phyloP scores from a whole-genome alignment of 2,888 invertebrate genomes.

The Dicyrtomina minuta region DNA sequence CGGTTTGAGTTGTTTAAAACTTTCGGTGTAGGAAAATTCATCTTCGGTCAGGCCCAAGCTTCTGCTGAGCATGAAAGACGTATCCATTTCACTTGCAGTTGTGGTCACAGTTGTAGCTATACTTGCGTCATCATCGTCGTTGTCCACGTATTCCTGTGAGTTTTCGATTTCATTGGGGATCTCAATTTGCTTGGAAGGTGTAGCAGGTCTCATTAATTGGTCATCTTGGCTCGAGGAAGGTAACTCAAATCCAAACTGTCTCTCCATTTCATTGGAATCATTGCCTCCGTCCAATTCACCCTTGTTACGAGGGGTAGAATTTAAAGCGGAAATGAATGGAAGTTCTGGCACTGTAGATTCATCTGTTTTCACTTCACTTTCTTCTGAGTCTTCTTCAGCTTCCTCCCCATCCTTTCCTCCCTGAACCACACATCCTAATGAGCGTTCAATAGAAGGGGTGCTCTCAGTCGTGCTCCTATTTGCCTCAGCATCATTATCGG shows the following conservation, averaged over 20 bases:
- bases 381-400: too few species aligned
- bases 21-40: conserved; percentile 40
- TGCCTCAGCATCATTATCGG: too few species aligned
- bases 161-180: conserved; percentile 10
- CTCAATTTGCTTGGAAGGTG: too few species aligned
- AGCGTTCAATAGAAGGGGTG: too few species aligned
- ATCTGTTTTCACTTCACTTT: too few species aligned
- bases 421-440: too few species aligned
- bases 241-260: conserved; percentile 24
- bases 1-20: conserved; percentile 50
- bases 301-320: too few species aligned
- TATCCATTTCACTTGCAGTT: conserved; percentile 27
- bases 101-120: conserved; percentile 25
- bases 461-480: too few species aligned
- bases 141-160: conserved; percentile 18
- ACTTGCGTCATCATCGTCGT: conserved; percentile 27
- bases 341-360: too few species aligned
- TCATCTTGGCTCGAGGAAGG: conserved; percentile 22
- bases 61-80: conserved; percentile 29
- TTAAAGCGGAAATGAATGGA: too few species aligned
- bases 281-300: too few species aligned
- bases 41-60: conserved; percentile 27
- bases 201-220: conserved; percentile 15
- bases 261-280: conserved; percentile 17
- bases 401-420: too few species aligned